Evolutionary conservation across 2,797 vertebrate genomes (phyloP).

Genomic region (Premnoplex brunnescens): DNA sequence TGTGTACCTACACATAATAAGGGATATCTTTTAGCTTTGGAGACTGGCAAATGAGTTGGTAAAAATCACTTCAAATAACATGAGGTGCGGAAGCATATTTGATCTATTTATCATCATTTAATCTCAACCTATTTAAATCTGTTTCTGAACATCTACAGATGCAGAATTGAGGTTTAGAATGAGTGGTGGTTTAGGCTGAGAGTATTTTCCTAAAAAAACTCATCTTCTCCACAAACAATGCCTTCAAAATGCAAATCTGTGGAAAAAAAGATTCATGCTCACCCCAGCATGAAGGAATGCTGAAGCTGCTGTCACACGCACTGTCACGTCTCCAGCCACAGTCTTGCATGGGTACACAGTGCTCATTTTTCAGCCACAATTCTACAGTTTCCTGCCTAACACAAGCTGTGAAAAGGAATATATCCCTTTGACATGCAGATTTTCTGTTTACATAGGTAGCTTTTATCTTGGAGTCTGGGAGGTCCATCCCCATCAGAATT

Average conservation of each 20-base stretch:
- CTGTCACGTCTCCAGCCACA: not conserved
- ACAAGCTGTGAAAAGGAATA: not conserved
- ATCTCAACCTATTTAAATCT: not conserved
- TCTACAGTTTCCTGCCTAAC: not conserved
- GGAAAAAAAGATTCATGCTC: not conserved
- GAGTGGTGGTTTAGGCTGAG: not conserved
- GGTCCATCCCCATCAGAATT: not conserved
- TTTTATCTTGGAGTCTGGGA: not conserved
- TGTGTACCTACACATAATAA: not conserved
- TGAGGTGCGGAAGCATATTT: not conserved
- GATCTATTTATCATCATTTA: slow-evolving; percentile 9
- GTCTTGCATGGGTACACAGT: not conserved
- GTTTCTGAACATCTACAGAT: not conserved
- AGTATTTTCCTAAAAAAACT: not conserved
- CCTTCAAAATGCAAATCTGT: not conserved
- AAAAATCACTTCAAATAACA: not conserved
- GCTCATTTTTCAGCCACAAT: slow-evolving; percentile 29
- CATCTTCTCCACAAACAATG: not conserved
- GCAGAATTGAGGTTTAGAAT: not conserved
- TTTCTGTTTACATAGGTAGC: not conserved
- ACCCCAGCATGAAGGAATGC: not conserved
- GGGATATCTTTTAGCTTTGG: not conserved
- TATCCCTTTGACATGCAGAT: not conserved
- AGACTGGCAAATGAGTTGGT: not conserved
- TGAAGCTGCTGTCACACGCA: not conserved